Conservation (phyloP, 2,888 invertebrate species). For the Limenitis camilla region DNA sequence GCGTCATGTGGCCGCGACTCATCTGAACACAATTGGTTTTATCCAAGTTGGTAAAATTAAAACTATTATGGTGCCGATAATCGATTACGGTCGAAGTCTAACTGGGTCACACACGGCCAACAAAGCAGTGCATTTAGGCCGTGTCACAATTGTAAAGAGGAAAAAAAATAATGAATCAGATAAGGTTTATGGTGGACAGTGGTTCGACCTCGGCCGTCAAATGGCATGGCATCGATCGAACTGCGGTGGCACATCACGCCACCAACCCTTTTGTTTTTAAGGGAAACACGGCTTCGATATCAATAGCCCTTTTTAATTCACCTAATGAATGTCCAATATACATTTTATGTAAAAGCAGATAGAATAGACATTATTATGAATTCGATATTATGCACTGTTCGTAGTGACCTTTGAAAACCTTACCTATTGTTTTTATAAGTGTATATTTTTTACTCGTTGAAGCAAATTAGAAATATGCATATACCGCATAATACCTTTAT, state of each 20-base stretch:
- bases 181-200: conserved; percentile 66
- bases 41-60: conserved; percentile 36
- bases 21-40: conserved; percentile 31
- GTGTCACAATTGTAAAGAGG: conserved; percentile 50
- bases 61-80: conserved; percentile 39
- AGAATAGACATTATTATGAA: not conserved
- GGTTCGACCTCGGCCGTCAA: conserved; percentile 72
- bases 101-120: conserved; percentile 59
- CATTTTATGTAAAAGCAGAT: not conserved
- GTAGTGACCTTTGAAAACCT: too few species aligned
- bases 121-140: conserved; percentile 57
- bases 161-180: conserved; percentile 65
- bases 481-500: too few species aligned
- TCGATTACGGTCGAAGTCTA: conserved; percentile 56
- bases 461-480: too few species aligned
- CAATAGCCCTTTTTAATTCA: not conserved
- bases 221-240: conserved; percentile 62
- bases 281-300: conserved; percentile 14
- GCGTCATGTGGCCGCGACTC: conserved; percentile 31
- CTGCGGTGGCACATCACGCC: conserved; percentile 51
- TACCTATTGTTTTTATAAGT: too few species aligned
- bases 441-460: too few species aligned
- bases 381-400: too few species aligned
- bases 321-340: not conserved
- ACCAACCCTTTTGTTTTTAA: conserved; percentile 34